phyloP scores from a whole-genome alignment of 2,888 invertebrate species.

The Octonoba sinensis region DNA sequence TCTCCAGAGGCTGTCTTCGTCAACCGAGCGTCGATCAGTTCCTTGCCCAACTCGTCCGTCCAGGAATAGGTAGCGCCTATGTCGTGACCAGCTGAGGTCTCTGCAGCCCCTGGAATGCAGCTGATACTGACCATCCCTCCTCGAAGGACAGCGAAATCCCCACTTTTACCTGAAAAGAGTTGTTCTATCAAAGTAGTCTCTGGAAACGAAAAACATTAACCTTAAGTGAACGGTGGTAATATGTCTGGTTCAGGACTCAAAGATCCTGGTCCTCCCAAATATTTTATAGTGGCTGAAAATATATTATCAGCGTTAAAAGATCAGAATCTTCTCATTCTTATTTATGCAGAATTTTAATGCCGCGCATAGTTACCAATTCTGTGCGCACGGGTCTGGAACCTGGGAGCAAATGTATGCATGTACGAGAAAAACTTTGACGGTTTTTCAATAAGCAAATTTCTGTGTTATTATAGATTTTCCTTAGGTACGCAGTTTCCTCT shows the following conservation, averaged over 20 bases:
- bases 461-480: too few relatives aligned
- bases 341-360: too few relatives aligned
- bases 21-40: conserved; percentile 43
- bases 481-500: too few relatives aligned
- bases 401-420: too few relatives aligned
- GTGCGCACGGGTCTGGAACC: too few relatives aligned
- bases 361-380: too few relatives aligned
- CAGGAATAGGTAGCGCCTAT: conserved; percentile 4
- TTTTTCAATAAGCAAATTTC: too few relatives aligned
- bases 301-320: too few relatives aligned
- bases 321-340: too few relatives aligned
- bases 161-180: conserved; percentile 14
- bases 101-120: conserved; percentile 9
- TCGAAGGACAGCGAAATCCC: conserved; percentile 38
- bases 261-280: too few relatives aligned
- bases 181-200: not conserved
- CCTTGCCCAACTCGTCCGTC: conserved; percentile 31
- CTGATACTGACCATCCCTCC: conserved; percentile 15
- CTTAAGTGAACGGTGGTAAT: not conserved
- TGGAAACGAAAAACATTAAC: not conserved
- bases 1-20: conserved; percentile 33
- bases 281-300: too few relatives aligned
- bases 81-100: conserved; percentile 2
- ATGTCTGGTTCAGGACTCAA: not conserved
- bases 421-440: too few relatives aligned